A percentile compares a stretch with the other conserved stretches of the same genome.
These are phyloP conservation scores for Lingula anatina DNA, from an alignment of 2,888 invertebrate species.

Conservation along the genomic window DNA sequence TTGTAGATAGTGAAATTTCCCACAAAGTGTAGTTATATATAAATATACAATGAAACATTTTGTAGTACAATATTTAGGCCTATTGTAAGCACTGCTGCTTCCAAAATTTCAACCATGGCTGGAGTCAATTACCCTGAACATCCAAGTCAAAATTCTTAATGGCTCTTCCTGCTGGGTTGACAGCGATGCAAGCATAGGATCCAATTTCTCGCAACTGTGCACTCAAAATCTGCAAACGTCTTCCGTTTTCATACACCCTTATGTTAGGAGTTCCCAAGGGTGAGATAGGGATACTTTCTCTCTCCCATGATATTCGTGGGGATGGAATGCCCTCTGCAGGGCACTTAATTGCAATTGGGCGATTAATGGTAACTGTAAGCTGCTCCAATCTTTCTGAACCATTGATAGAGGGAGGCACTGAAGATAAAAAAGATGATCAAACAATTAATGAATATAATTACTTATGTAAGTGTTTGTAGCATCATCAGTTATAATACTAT, in stretches of 20 bases:
- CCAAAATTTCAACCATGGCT: too few relatives aligned
- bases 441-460: too few relatives aligned
- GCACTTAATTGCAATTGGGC: constrained; percentile 31
- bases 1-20: too few relatives aligned
- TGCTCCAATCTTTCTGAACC: constrained; percentile 29
- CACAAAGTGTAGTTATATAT: too few relatives aligned
- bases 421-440: too few relatives aligned
- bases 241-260: constrained; percentile 33
- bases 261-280: constrained; percentile 29
- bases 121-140: constrained; percentile 60
- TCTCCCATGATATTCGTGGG: constrained; percentile 41
- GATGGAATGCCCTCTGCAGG: constrained; percentile 37
- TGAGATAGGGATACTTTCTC: constrained; percentile 25
- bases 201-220: constrained; percentile 57
- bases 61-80: too few relatives aligned
- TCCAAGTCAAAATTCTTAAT: constrained; percentile 56
- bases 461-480: too few relatives aligned
- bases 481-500: too few relatives aligned
- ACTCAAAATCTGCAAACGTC: constrained; percentile 51
- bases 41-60: neutral
- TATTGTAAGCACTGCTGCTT: too few relatives aligned
- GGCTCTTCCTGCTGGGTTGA: constrained; percentile 60
- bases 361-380: constrained; percentile 46
- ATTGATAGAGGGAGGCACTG: constrained; percentile 52
- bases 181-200: constrained; percentile 60